Evolutionary conservation across 2,113 vertebrate species (phyloP).

Genomic region (Martes martes): DNA sequence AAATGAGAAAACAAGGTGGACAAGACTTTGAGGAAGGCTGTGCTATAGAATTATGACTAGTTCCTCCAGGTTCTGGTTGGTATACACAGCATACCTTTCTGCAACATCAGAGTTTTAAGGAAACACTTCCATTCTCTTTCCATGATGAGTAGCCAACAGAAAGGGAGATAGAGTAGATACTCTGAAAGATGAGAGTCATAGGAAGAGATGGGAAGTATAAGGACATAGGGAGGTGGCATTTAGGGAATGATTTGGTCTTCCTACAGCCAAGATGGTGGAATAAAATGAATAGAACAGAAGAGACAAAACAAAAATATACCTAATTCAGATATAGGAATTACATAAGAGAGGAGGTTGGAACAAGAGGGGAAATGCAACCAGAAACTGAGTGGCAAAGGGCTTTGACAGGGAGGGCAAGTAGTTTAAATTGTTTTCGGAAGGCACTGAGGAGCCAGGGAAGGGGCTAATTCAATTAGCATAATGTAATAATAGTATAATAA

Average conservation of each 20-base stretch:
- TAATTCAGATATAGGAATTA: neutral
- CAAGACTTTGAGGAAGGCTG: neutral
- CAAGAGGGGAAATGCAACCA: neutral
- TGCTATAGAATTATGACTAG: neutral
- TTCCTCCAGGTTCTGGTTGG: neutral
- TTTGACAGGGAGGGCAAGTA: neutral
- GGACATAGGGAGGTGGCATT: neutral
- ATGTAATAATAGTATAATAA: constrained; percentile 31
- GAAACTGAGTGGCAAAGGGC: neutral
- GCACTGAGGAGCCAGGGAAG: neutral
- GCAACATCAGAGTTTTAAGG: neutral
- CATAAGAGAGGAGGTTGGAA: neutral
- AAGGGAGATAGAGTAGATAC: neutral
- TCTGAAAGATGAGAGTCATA: neutral
- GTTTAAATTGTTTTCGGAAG: constrained; percentile 41
- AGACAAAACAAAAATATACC: neutral
- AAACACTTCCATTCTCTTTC: neutral
- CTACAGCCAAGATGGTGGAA: neutral
- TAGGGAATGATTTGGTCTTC: neutral
- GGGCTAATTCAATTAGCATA: constrained; percentile 36
- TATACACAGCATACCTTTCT: neutral
- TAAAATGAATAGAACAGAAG: neutral
- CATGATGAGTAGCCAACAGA: neutral
- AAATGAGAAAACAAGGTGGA: neutral
- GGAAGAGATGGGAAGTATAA: neutral